These are phyloP conservation scores for Tyrophagus putrescentiae DNA, from an alignment of 1,140 invertebrate genomes.

Conservation along the genomic window DNA sequence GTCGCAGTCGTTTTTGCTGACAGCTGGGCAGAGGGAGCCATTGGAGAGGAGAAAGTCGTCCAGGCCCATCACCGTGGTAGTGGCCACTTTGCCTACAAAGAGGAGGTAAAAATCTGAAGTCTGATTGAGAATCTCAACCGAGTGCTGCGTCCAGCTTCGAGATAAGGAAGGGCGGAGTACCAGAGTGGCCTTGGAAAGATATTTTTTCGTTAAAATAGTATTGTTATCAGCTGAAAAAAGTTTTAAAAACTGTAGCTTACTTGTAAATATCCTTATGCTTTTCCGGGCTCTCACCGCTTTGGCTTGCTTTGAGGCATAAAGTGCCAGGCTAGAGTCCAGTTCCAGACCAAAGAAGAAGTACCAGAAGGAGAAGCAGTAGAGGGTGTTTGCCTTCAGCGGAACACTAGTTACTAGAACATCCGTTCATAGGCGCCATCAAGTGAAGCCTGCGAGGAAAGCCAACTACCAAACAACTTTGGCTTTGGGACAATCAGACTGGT, in stretches of 20 bases:
- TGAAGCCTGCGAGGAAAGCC: not conserved
- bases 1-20: not conserved
- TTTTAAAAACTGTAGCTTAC: no score
- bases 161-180: not conserved
- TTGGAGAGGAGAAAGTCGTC: not conserved
- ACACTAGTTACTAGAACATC: not conserved
- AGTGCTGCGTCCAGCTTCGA: not conserved
- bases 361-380: conserved; percentile 1
- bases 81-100: not conserved
- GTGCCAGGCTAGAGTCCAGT: not conserved
- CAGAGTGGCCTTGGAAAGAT: not conserved
- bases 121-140: not conserved
- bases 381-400: not conserved
- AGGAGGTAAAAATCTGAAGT: not conserved
- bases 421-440: not conserved
- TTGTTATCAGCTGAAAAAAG: no score
- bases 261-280: not conserved
- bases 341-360: not conserved
- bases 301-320: not conserved
- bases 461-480: not conserved
- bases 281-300: not conserved
- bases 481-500: not conserved
- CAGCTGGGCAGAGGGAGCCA: not conserved
- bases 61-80: conserved; percentile 3
- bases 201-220: no score